Conservation (phyloP, 2,113 vertebrate species). For the Rhinolophus ferrumequinum region DNA sequence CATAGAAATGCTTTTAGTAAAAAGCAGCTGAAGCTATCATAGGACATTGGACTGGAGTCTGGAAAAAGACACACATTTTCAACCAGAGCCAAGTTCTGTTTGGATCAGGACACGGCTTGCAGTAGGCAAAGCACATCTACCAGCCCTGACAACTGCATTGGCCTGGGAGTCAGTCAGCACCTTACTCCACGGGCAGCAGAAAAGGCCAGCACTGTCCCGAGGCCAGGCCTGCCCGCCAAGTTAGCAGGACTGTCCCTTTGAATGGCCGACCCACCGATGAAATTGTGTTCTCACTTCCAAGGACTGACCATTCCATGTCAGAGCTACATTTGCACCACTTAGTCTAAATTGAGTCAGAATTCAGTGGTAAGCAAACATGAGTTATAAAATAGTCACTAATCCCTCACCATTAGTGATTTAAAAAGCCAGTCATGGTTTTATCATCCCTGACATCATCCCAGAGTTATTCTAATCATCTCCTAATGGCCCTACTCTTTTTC, state of each 20-base stretch:
- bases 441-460: background rate
- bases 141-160: fast-evolving
- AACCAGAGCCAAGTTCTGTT: background rate
- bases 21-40: background rate
- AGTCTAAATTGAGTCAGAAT: background rate
- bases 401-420: background rate
- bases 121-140: background rate
- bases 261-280: background rate
- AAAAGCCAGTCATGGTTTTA: background rate
- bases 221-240: background rate
- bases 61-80: background rate
- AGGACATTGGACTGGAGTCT: background rate
- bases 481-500: background rate
- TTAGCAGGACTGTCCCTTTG: background rate
- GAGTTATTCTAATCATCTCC: background rate
- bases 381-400: background rate
- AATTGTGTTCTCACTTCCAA: background rate
- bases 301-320: background rate
- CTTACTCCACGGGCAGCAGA: background rate
- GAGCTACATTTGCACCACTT: background rate
- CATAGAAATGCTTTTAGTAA: background rate
- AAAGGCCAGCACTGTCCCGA: background rate
- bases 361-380: background rate
- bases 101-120: background rate
- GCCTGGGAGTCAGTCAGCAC: background rate